Evolutionary conservation across 2,797 vertebrate genomes (phyloP), one percentile per base, ranked within the genome.

Genomic region (Chaetophractus vellerosus): DNA sequence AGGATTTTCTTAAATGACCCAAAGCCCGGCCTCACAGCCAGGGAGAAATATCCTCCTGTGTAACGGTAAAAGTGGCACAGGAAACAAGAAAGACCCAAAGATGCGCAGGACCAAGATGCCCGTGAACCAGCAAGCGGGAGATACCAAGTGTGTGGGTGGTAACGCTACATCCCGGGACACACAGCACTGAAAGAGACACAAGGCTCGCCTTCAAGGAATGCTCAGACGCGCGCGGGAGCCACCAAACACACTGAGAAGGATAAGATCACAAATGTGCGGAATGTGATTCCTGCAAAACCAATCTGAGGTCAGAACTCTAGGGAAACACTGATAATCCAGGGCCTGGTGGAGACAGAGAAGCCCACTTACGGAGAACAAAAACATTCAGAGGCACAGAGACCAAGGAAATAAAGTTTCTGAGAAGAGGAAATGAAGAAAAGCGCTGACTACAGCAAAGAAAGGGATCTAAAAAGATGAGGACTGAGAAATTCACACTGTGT

Each of bases 81-180:
- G 48, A 89, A 88, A 76, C 12, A 86, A 36, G 14, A 16, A 36
- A 23, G 74, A 24, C 7, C 31, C 66, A 57, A 55, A 50, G 69
- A 21, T 5, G 48, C 52, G 2, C 2, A 24, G 2, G n/a, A 61
- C 7, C 48, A 15, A 15, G 28, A 24, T 12, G 45, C 61, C n/a
- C 2, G 21, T 0, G 18, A 36, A 12, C 69, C 68, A 52, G 18
- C 14, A 74, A 45, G 45, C 9, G 55, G 14, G n/a, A 61, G 66
- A 10, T 4, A 45, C 2, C 23, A 3, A 9, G 0, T 11, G 2
- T 7, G 10, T 41, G 26, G n/a, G 38, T 0, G 14, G n/a, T 3
- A 5, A n/a, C 3, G 45, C 9, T 16, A 0, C 8, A 12, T 36
- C n/a, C 4, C 15, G 45, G 21, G 33, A 33, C n/a, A 45, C 9